Evolutionary conservation across 2,888 invertebrate genomes (phyloP), one percentile per base, ranked within the genome.

Genomic region (Punctoribates punctum): DNA sequence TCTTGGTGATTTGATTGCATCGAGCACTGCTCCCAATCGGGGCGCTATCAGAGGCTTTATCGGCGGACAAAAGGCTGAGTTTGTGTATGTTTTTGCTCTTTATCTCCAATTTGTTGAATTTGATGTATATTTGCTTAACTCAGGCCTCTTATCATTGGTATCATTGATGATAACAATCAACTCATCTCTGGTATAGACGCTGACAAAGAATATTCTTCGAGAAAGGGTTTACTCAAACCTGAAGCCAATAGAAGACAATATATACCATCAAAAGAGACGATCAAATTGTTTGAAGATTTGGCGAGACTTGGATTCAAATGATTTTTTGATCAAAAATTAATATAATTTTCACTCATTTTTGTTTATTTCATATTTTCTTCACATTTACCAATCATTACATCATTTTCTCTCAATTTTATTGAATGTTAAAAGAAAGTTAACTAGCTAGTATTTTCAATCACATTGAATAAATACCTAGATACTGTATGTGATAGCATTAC

Each of bases 241-340:
- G 23, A 54, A 9, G 1, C 6, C n/a, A 25, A 62, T 27, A 38
- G 60, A 20, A 13, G 9, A 1, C 17, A n/a, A 23, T 70, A 70
- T n/a, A 23, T 70, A 4, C 70, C 70, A 1, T 17, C 70, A n/a
- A 38, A 42, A 42, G 70, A 70, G 42, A 70, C 70, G 11, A 23
- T 70, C 13, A 70, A 46, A 70, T 13, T 70, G 70, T 70, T 70
- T 70, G 42, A 70, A 38, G 42, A 70, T 9, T 42, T 70, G 70
- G 46, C 42, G 6, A 70, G 23, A 70, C 23, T 70, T n/a, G 70
- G 70, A 15, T 62, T 25, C 25, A 57, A 57, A 23, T 57, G 57
- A 57, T 25, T 25, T 13, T 23, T 57, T 57, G 9, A 57, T 20
- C 6, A 25, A 57, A 34, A 5, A 3, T 5, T 34, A 34, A 34